Base-by-base conservation (phyloP, 2,888 invertebrate genomes). In the Dexiosoma caninum region DNA sequence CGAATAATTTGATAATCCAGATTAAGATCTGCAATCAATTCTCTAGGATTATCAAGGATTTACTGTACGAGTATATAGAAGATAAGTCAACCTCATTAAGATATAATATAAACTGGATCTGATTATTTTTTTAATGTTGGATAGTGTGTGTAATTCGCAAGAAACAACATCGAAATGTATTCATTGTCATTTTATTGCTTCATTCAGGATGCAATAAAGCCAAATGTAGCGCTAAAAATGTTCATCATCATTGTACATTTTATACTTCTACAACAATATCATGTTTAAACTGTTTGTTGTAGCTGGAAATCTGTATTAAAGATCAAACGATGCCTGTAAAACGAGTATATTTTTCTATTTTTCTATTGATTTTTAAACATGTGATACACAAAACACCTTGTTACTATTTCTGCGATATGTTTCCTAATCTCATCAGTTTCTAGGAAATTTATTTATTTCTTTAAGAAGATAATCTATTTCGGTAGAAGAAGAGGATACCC, bases 331-430 rank as follows among this genome's bases (percentile, higher is more conserved):
- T 46, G 69, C 69, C 35, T 42, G 35, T 44, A 37, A 66, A 64
- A 27, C 6, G 6, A 5, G 6, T 27, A 27, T 27, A 37, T 46
- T 23, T 32, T 0, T 37, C 62, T 12, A 51, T 8, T 16, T 19
- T 74, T 40, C 60, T 60, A 70, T 80, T 35, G 74, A 69, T 67
- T 74, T 79, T 10, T 57, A 59, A 62, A 42, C 76, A 76, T 72
- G 71, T 77, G 80, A 77, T 66, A 81, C 27, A 67, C 60, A 76
- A 81, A 78, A 76, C 76, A 81, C 80, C 76, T 81, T 81, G 66
- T 76, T 57, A 49, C 23, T 59, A 49, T 64, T 27, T 51, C 12
- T 67, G 9, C 59, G 49, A 57, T 64, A 49, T 67, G n/a, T 69
- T 69, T 76, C 35, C 44, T 57, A 78, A 71, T 78, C 77, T 64